phyloP scores from a whole-genome alignment of 2,797 vertebrate genomes.

The Esox masquinongy region DNA sequence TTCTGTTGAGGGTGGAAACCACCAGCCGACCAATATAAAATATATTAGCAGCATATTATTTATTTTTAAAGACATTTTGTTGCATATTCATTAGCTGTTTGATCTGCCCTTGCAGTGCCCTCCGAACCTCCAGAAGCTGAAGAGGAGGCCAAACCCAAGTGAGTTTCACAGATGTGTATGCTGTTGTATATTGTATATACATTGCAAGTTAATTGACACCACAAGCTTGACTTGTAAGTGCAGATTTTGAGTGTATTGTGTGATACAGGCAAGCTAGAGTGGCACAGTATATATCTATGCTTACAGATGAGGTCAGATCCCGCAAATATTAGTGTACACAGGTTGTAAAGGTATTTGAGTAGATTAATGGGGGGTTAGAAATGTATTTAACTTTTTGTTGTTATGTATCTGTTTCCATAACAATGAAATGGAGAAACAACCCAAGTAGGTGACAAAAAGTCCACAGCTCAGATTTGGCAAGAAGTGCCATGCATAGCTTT shows the following conservation, averaged over 20 bases:
- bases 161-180: slow-evolving; percentile 23
- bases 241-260: too few relatives aligned
- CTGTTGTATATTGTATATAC: neutral
- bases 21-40: neutral
- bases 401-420: slow-evolving; percentile 8
- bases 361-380: neutral
- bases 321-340: neutral
- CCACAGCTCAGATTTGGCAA: neutral
- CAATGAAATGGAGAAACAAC: slow-evolving; percentile 44
- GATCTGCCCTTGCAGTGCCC: slow-evolving; percentile 15
- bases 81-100: slow-evolving; percentile 7
- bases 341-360: neutral
- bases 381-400: neutral
- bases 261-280: too few relatives aligned
- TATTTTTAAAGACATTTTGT: neutral
- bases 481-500: neutral
- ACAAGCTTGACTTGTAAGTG: neutral
- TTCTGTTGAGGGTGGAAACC: neutral
- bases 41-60: neutral
- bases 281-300: too few relatives aligned
- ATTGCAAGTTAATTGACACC: neutral
- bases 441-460: slow-evolving; percentile 54
- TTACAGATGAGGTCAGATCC: too few relatives aligned
- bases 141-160: slow-evolving; percentile 45
- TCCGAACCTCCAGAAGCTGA: slow-evolving; percentile 15